Conservation (phyloP, 1,140 invertebrate genomes). For the Euglossa dilemma region DNA sequence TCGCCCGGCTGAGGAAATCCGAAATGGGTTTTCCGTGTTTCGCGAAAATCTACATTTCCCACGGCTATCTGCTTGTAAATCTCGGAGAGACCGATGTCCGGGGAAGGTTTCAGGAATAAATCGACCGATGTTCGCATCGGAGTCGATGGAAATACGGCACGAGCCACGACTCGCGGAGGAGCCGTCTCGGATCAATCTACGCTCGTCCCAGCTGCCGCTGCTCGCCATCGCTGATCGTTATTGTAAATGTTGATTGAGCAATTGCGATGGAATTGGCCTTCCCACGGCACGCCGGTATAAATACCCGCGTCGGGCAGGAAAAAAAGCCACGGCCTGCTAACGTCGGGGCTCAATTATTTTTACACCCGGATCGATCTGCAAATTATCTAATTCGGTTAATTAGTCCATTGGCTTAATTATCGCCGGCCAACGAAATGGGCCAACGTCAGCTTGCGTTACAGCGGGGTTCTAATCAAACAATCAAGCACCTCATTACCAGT, state of each 20-base stretch:
- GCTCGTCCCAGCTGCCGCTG: conserved; percentile 28
- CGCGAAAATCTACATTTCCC: conserved; percentile 11
- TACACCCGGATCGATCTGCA: conserved; percentile 73
- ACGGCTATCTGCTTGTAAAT: conserved; percentile 6
- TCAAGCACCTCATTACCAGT: conserved; percentile 21
- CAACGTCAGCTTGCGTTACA: not conserved
- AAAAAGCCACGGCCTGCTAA: conserved; percentile 15
- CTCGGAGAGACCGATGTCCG: not conserved
- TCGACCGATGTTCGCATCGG: not conserved
- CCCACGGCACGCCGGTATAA: conserved; percentile 45
- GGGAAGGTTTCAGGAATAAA: not conserved
- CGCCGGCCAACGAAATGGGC: not conserved
- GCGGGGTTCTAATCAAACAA: conserved; percentile 10
- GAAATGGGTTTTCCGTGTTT: conserved; percentile 30
- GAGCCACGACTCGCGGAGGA: too few relatives aligned
- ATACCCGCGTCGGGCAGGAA: conserved; percentile 43
- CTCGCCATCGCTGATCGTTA: conserved; percentile 48
- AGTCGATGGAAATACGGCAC: too few relatives aligned
- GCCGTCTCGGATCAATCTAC: conserved; percentile 20
- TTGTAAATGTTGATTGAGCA: conserved; percentile 71
- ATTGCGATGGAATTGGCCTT: conserved; percentile 72
- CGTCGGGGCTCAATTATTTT: conserved; percentile 69
- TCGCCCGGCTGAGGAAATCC: not conserved
- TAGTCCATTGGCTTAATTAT: conserved; percentile 80
- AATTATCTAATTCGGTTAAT: conserved; percentile 81